Evolutionary conservation across 1,140 invertebrate genomes (phyloP), one percentile per base, ranked within the genome.

Genomic region (Procambarus virginalis): DNA sequence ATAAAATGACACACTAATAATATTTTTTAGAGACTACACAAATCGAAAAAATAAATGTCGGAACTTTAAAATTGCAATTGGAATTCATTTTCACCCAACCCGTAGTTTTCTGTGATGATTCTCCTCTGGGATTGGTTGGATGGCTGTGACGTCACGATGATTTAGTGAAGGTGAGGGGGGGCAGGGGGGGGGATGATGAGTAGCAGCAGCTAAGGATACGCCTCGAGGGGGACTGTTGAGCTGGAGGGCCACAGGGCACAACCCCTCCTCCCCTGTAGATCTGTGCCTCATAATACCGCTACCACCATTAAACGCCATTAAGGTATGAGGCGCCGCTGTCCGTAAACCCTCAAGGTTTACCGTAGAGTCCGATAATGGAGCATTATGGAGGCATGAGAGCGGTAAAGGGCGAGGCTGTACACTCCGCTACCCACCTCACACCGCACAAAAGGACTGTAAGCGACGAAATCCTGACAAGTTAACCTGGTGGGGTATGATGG

Each of bases 81-180:
- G 46, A 78, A 48, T 17, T 78, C 10, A n/a, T 14, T n/a, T 45
- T 45, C 2, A 45, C 2, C 14, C 49, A 2, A 49, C 10, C 4
- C 14, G 14, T 46, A 6, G 3, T n/a, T 51, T 78, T 45, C 77
- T 55, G 51, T 17, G 46, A 20, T 49, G 14, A 51, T 78, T 78
- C 77, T 68, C 64, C 64, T 20, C 64, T 10, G 14, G 14, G 64
- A 68, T 68, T 68, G 64, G 64, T 68, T 68, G 45, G 46, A 46
- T 17, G 77, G 48, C 6, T 45, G 45, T 78, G 77, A 78, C 77
- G 77, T 78, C 77, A 78, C 46, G 77, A 46, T 78, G 20, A 78
- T 78, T 51, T 48, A 55, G 51, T 55, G 51, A 48, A 78, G 77
- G 77, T 78, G 77, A 6, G 77, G 77, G 77, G 49, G 48, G 14